phyloP scores from a whole-genome alignment of 2,113 vertebrate species.

The Myotis yumanensis region DNA sequence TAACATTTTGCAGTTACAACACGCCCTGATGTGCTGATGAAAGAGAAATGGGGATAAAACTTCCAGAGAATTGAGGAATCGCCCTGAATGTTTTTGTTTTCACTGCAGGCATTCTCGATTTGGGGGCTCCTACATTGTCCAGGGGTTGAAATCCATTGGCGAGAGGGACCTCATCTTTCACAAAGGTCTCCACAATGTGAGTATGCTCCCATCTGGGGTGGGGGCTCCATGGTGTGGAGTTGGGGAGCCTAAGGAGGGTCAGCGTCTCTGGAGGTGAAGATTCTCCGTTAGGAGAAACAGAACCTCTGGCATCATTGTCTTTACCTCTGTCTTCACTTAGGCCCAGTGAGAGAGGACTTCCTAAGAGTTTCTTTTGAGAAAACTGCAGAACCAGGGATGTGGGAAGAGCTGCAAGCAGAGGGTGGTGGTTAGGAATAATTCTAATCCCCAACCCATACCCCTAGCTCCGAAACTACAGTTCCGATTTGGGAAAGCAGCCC shows the following conservation, averaged over 20 bases:
- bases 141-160: constrained; percentile 94
- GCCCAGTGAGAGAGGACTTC: background rate
- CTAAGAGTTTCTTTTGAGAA: background rate
- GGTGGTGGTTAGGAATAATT: background rate
- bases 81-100: background rate
- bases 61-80: background rate
- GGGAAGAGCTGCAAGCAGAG: background rate
- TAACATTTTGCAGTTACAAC: background rate
- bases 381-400: background rate
- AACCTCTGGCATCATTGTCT: background rate
- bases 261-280: background rate
- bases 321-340: background rate
- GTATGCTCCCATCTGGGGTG: rapidly evolving
- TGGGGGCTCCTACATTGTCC: constrained; percentile 92
- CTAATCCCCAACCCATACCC: background rate
- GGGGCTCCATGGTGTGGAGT: rapidly evolving
- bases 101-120: constrained; percentile 92
- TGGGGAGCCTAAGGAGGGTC: rapidly evolving
- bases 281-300: background rate
- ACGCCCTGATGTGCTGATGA: background rate
- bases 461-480: constrained; percentile 93
- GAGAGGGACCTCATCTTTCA: constrained; percentile 94
- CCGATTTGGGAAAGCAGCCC: constrained; percentile 91
- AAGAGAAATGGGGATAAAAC: background rate
- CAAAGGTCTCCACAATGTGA: constrained; percentile 93